phyloP scores from a whole-genome alignment of 2,888 invertebrate species.

The Chloroclystis v-ata region DNA sequence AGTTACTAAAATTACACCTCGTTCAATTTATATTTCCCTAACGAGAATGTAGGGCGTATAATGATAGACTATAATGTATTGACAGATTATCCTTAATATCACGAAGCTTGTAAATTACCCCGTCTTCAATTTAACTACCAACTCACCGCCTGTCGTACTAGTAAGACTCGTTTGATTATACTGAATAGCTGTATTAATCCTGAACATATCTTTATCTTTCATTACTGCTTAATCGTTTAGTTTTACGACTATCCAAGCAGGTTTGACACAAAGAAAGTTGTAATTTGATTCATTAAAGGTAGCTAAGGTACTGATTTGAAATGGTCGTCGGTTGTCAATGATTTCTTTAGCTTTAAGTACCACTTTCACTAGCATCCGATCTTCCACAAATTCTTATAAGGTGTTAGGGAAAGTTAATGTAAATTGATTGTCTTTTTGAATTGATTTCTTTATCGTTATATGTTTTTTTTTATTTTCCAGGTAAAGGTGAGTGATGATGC shows the following conservation, averaged over 20 bases:
- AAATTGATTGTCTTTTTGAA: conserved; percentile 31
- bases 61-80: conserved; percentile 41
- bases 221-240: background rate
- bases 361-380: conserved; percentile 57
- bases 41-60: conserved; percentile 38
- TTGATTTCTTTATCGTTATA: conserved; percentile 24
- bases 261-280: conserved; percentile 14
- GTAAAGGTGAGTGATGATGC: conserved; percentile 60
- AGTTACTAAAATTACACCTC: too few relatives aligned
- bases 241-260: conserved; percentile 3
- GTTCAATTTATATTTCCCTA: too few relatives aligned
- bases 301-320: conserved; percentile 20
- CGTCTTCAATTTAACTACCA: conserved; percentile 25
- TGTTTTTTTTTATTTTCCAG: conserved; percentile 51
- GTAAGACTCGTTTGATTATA: background rate
- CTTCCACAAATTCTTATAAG: conserved; percentile 51
- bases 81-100: conserved; percentile 36
- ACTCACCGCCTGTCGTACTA: conserved; percentile 3
- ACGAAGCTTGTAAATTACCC: conserved; percentile 23
- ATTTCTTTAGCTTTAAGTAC: conserved; percentile 35
- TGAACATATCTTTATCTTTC: background rate
- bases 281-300: conserved; percentile 8
- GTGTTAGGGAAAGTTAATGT: conserved; percentile 54
- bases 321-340: conserved; percentile 36
- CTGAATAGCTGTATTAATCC: conserved; percentile 1